These are phyloP conservation scores for Acanthosepion esculentum DNA, from an alignment of 2,888 invertebrate genomes.

Conservation along the genomic window DNA sequence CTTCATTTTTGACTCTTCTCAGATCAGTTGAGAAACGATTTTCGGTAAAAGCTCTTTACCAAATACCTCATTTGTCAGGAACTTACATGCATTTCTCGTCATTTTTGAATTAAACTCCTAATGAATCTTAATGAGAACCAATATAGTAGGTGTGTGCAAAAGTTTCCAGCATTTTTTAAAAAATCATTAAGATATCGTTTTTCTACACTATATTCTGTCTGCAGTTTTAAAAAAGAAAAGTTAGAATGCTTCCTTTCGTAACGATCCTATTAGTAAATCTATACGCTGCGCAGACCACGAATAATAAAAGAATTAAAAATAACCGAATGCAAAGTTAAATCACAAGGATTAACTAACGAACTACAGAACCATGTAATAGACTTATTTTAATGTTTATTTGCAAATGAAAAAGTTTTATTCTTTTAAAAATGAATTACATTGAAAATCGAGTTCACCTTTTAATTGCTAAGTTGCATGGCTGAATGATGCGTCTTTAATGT, in stretches of 20 bases:
- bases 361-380: background rate
- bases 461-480: background rate
- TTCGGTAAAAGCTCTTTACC: too few species aligned
- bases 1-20: too few species aligned
- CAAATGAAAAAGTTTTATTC: background rate
- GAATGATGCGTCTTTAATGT: background rate
- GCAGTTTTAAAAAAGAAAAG: background rate
- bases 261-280: background rate
- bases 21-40: too few species aligned
- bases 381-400: background rate
- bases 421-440: background rate
- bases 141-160: too few species aligned
- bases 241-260: background rate
- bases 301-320: background rate
- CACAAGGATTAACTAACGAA: background rate
- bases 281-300: background rate
- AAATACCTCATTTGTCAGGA: too few species aligned
- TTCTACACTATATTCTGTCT: too few species aligned
- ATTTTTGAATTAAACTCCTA: too few species aligned
- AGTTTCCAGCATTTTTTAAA: too few species aligned
- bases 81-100: too few species aligned
- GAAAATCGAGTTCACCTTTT: background rate
- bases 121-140: too few species aligned
- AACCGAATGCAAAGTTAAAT: background rate
- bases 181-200: too few species aligned